Percentiles rank a stretch among this genome's conserved stretches.
phyloP scores from a whole-genome alignment of 2,888 invertebrate genomes.

The Spodoptera picta region DNA sequence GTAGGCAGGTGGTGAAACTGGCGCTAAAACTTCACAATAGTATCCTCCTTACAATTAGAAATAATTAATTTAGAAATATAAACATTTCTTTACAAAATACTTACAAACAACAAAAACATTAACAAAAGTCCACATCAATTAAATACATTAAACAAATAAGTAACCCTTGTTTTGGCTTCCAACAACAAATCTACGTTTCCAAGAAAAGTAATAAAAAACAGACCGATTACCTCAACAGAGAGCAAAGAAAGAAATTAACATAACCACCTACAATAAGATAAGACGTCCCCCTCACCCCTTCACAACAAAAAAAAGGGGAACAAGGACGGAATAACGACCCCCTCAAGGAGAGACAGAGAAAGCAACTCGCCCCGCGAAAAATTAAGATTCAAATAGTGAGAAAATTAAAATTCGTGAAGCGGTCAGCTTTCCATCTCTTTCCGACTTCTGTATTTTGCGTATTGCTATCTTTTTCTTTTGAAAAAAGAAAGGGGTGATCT shows the following conservation, averaged over 20 bases:
- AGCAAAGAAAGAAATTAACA: constrained; percentile 73
- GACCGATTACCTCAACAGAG: constrained; percentile 61
- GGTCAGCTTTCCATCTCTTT: constrained; percentile 76
- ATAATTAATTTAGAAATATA: too few relatives aligned
- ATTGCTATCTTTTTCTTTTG: constrained; percentile 57
- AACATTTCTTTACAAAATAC: too few relatives aligned
- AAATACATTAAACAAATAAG: constrained; percentile 19
- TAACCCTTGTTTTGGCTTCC: constrained; percentile 23
- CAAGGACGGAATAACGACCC: constrained; percentile 66
- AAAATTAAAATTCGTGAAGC: constrained; percentile 88
- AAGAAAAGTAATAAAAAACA: constrained; percentile 61
- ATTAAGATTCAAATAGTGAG: constrained; percentile 89
- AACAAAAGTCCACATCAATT: background rate
- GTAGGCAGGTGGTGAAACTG: too few relatives aligned
- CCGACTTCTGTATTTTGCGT: constrained; percentile 36
- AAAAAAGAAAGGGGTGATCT: constrained; percentile 79
- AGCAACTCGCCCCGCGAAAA: constrained; percentile 80
- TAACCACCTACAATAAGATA: constrained; percentile 63
- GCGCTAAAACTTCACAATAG: too few relatives aligned
- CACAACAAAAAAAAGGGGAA: constrained; percentile 71
- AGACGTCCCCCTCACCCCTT: constrained; percentile 61
- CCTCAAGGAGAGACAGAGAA: constrained; percentile 63
- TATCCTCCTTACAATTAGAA: too few relatives aligned
- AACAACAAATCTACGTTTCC: constrained; percentile 37
- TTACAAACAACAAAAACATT: background rate